Evolutionary conservation across 30 jellyfish, hydroid and myxozoan genomes (phyloP).

Genomic region (Chironex yamaguchii): DNA sequence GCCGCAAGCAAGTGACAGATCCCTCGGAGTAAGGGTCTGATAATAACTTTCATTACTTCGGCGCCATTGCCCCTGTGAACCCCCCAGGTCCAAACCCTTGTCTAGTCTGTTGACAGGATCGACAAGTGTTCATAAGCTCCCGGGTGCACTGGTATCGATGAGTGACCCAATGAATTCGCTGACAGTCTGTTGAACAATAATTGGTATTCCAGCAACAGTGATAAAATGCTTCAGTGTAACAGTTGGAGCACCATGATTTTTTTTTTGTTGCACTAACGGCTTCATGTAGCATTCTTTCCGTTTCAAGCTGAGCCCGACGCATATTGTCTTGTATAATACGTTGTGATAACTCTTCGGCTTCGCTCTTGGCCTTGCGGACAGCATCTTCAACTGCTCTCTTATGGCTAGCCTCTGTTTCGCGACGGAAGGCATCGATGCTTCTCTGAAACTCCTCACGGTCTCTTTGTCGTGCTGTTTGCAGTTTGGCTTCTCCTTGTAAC

Average conservation of each 20-base stretch:
- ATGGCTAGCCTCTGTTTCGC: conserved; percentile 79
- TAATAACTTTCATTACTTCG: conserved; percentile 46
- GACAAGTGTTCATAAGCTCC: conserved; percentile 90
- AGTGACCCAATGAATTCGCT: conserved; percentile 93
- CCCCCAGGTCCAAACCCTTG: conserved; percentile 82
- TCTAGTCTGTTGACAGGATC: conserved; percentile 91
- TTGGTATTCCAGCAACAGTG: conserved; percentile 98
- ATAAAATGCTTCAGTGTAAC: conserved; percentile 92
- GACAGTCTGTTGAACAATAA: conserved; percentile 97
- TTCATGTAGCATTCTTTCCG: conserved; percentile 78
- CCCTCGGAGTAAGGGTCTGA: no score
- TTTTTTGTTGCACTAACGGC: conserved; percentile 85
- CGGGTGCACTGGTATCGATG: conserved; percentile 98
- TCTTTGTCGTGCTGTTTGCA: conserved; percentile 69
- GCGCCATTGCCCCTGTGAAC: conserved; percentile 58
- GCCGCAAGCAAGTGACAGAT: no score
- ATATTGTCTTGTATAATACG: conserved; percentile 83
- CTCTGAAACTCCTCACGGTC: conserved; percentile 91
- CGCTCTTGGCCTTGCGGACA: conserved; percentile 75
- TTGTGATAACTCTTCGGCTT: conserved; percentile 85
- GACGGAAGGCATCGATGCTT: conserved; percentile 74
- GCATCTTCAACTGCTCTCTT: conserved; percentile 83
- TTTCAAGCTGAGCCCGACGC: conserved; percentile 84
- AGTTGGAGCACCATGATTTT: conserved; percentile 96
- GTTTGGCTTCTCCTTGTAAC: conserved; percentile 66